phyloP scores from a whole-genome alignment of 1,140 invertebrate species.

The Philotrypesis tridentata region DNA sequence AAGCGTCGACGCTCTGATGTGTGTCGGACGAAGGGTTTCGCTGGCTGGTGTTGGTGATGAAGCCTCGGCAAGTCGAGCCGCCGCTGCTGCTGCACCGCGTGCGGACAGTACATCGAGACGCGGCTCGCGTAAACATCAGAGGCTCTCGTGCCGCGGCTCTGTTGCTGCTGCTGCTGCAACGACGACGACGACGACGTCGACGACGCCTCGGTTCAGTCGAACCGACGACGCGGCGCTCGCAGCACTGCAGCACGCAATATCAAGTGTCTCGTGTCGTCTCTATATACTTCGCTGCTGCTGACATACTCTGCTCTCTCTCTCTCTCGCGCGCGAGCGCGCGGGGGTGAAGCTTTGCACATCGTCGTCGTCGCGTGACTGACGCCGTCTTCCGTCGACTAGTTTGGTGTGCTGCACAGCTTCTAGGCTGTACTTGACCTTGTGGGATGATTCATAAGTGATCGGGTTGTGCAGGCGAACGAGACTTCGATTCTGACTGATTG shows the following conservation, averaged over 20 bases:
- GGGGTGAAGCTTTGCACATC: background rate
- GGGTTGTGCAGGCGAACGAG: no score
- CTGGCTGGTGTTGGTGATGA: constrained; percentile 48
- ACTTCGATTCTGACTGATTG: background rate
- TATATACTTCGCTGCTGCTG: background rate
- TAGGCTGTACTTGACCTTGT: background rate
- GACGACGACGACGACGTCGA: background rate
- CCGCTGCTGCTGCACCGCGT: no score
- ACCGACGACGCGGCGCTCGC: background rate
- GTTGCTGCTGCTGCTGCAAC: background rate
- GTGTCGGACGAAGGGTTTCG: constrained; percentile 4
- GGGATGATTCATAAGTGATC: background rate
- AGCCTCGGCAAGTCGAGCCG: constrained; percentile 57
- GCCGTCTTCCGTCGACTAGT: background rate
- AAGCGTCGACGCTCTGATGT: background rate
- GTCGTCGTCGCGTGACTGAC: background rate
- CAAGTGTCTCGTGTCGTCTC: background rate
- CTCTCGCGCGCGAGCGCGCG: no score
- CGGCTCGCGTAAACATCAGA: background rate
- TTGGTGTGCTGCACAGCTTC: background rate
- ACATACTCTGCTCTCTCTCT: background rate
- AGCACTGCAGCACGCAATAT: background rate
- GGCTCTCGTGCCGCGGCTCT: no score
- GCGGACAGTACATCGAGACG: constrained; percentile 37
- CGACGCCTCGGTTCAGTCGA: constrained; percentile 1